These are phyloP conservation scores for Serilophus lunatus DNA, from an alignment of 2,113 vertebrate genomes.

Conservation along the genomic window DNA sequence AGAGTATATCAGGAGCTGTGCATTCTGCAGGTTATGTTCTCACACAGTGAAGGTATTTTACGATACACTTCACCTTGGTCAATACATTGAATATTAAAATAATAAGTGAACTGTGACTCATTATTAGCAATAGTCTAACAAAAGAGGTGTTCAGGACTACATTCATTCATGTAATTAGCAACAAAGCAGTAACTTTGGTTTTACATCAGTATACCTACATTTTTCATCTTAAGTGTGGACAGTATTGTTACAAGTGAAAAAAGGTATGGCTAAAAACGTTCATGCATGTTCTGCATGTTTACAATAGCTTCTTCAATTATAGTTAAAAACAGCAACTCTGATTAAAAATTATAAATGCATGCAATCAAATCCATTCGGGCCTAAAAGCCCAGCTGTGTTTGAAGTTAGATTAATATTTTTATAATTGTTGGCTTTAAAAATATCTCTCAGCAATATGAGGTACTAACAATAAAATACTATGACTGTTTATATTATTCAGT, in stretches of 20 bases:
- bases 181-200: neutral
- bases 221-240: neutral
- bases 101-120: neutral
- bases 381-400: slow-evolving; percentile 12
- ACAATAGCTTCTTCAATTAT: slow-evolving; percentile 28
- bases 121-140: neutral
- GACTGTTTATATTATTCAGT: neutral
- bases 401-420: neutral
- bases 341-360: slow-evolving; percentile 57
- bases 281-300: slow-evolving; percentile 19
- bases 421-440: neutral
- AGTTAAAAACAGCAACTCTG: slow-evolving; percentile 22
- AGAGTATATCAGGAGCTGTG: neutral
- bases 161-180: neutral
- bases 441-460: neutral
- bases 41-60: neutral
- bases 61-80: neutral
- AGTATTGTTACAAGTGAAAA: neutral
- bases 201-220: neutral
- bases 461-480: neutral
- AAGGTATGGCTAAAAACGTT: neutral
- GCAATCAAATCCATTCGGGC: slow-evolving; percentile 26
- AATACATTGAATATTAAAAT: neutral
- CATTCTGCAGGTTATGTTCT: neutral
- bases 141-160: neutral